Base-by-base conservation (phyloP, 2,113 vertebrate species). In the Bubo scandiacus region DNA sequence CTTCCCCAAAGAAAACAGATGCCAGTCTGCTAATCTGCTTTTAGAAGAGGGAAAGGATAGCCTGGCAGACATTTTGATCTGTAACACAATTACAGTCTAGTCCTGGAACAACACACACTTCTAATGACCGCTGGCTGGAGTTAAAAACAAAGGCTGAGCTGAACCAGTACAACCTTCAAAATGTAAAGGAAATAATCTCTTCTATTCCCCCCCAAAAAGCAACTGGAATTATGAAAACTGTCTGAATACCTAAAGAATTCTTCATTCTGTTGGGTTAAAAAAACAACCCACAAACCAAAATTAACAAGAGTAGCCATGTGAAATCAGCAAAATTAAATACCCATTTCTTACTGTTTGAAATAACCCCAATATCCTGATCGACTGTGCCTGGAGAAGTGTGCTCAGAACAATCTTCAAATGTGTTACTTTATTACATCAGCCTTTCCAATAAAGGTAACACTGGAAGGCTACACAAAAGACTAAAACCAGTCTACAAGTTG, bases 21-120 rank as follows among this genome's bases (percentile, higher is more conserved):
- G 83, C 94, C 73, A 80, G 67, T 14, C 70, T 92, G 83, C 58
- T 92, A 94, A 79, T 89, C 94, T 79, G 73, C 70, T 95, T 71
- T 88, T 66, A 71, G n/a, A 65, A 96, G 74, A 80, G 54, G 34
- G 66, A 66, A 75, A 78, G 63, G 55, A 94, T 38, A 88, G 62
- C 66, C 71, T 73, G 95, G 86, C 65, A 96, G 78, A 80, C 80
- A 38, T 77, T 91, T 54, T 82, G 62, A 81, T 91, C 72, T 10
- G 6, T 90, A 77, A 89, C 68, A 90, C 83, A 86, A 58, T 92
- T 87, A 93, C 55, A 71, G 40, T 15, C 75, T 57, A 63, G 57
- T 77, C 68, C 65, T 20, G 10, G 27, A 87, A 34, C 65, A 74
- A 26, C 47, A 73, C 13, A 38, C n/a, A 22, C 26, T 86, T 79